These are phyloP conservation scores for Uloborus diversus DNA, from an alignment of 1,140 invertebrate genomes.

Conservation along the genomic window DNA sequence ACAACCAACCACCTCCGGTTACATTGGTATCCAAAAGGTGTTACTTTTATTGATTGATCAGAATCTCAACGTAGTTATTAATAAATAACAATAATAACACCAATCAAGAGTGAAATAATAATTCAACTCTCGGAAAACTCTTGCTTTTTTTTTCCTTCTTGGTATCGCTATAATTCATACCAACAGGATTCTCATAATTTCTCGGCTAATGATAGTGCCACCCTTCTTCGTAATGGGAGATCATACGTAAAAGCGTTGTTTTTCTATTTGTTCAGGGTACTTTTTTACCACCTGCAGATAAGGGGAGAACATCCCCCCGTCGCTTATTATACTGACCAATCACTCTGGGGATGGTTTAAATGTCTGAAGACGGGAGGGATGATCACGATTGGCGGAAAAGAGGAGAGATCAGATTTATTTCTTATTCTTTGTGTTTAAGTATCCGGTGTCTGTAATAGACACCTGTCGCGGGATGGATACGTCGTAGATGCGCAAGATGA, in stretches of 20 bases:
- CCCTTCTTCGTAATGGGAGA: background rate
- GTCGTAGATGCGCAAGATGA: background rate
- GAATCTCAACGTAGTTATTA: slow-evolving; percentile 31
- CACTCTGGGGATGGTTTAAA: background rate
- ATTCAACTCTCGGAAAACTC: background rate
- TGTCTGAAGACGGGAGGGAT: background rate
- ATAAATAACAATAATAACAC: slow-evolving; percentile 44
- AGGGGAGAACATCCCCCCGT: background rate
- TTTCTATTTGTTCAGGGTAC: slow-evolving; percentile 16
- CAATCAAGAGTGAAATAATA: slow-evolving; percentile 5
- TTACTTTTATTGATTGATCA: slow-evolving; percentile 51
- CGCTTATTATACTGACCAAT: slow-evolving; percentile 27
- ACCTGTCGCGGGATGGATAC: slow-evolving; percentile 9
- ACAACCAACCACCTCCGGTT: background rate
- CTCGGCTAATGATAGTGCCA: slow-evolving; percentile 1
- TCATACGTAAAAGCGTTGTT: slow-evolving; percentile 9
- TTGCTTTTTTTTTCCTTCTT: background rate
- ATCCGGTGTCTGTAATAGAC: slow-evolving; percentile 33
- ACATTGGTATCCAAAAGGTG: slow-evolving; percentile 22
- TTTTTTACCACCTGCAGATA: slow-evolving; percentile 24
- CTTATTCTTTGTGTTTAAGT: background rate
- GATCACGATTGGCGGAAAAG: background rate
- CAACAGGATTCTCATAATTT: background rate
- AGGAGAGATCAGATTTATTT: slow-evolving; percentile 21
- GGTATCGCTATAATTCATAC: background rate